Evolutionary conservation across 2,113 vertebrate genomes (phyloP), one percentile per base, ranked within the genome.

Genomic region (Stigmatopora nigra): DNA sequence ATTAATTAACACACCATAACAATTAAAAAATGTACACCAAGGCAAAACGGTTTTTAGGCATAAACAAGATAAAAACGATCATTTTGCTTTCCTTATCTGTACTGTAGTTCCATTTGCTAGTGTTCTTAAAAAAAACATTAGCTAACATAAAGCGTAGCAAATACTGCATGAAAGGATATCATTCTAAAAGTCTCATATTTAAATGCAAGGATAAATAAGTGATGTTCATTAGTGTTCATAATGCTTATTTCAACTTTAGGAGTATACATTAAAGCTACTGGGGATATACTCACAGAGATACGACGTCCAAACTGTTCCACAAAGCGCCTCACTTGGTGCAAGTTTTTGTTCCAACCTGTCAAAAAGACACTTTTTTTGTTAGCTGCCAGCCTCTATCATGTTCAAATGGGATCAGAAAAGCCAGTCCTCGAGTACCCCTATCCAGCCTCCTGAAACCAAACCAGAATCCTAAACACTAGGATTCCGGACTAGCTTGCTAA

Each of bases 251-350:
- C 44, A 7, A n/a, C 16, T 71, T 62, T 44, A 68, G 71, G 25
- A 64, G 57, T 65, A 74, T 22, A 72, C 36, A 14, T 64, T 36
- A 44, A 79, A n/a, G 16, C 65, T 69, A 14, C 56, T 52, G 61
- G 44, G 17, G 15, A 51, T 65, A 22, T 71, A 59, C 66, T 73
- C 69, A 73, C 63, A 71, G 75, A 79, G 70, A 80, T 79, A 73
- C 65, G 71, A 68, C 49, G 25, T 70, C 66, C 56, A 31, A 31
- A 31, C 25, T 31, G 25, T 31, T 31, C 25, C 25, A 31, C 25
- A 31, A 31, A 31, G 25, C 25, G 25, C 25, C 25, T 2, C 25
- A 31, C 25, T 31, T 31, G 25, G 25, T 31, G 25, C 25, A 31
- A 31, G 25, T 31, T 31, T 31, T 31, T 31, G 25, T 31, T 31